These are phyloP conservation scores for Melanotaenia nigrans DNA, from an alignment of 2,797 vertebrate genomes.

Conservation along the genomic window DNA sequence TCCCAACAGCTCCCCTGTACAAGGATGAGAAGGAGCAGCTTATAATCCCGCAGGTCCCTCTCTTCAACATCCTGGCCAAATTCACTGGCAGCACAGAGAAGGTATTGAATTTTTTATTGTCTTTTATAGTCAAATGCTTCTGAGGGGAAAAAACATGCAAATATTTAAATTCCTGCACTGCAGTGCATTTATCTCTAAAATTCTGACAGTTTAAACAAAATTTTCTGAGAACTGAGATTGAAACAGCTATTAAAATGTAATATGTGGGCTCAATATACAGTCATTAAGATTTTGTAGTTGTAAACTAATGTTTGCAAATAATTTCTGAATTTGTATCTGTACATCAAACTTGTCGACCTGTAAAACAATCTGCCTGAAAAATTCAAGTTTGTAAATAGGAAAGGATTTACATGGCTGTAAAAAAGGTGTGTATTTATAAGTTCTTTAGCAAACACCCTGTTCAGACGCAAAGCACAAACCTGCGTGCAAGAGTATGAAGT, in stretches of 20 bases:
- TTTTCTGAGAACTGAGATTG: not conserved
- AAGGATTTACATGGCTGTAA: too few species aligned
- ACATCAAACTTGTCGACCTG: too few species aligned
- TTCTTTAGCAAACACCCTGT: too few species aligned
- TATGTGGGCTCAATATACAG: too few species aligned
- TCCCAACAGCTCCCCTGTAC: slow-evolving; percentile 95
- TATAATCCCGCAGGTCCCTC: slow-evolving; percentile 97
- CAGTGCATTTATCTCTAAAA: not conserved
- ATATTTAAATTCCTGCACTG: not conserved
- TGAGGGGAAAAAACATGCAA: not conserved
- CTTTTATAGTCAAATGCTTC: not conserved
- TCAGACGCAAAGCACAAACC: too few species aligned
- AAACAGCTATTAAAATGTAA: not conserved
- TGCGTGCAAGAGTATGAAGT: too few species aligned
- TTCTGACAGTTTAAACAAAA: not conserved
- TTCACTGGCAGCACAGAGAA: slow-evolving; percentile 96
- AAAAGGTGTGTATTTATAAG: too few species aligned
- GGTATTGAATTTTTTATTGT: slow-evolving; percentile 67
- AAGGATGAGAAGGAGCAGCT: slow-evolving; percentile 99
- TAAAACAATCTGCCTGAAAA: too few species aligned
- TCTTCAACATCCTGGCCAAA: slow-evolving; percentile 96
- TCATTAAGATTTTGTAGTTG: too few species aligned
- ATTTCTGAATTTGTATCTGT: too few species aligned
- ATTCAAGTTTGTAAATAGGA: too few species aligned
- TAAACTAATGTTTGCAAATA: too few species aligned